Evolutionary conservation across 2,113 vertebrate genomes (phyloP).

Genomic region (Girardinichthys multiradiatus): DNA sequence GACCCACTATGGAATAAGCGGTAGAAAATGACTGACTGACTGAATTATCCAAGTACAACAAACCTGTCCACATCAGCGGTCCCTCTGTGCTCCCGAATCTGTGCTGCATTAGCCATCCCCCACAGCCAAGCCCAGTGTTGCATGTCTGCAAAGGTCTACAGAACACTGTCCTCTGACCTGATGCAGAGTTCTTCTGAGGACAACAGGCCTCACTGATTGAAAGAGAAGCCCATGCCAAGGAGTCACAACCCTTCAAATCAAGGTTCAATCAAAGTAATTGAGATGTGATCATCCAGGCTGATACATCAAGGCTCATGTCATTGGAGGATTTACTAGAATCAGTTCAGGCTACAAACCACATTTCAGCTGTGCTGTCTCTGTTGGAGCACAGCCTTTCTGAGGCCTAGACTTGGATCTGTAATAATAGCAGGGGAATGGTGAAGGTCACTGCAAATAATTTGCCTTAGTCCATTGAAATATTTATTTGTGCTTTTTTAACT

Average conservation of each 20-base stretch:
- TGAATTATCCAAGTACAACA: constrained; percentile 62
- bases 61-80: constrained; percentile 47
- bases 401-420: neutral
- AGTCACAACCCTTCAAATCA: constrained; percentile 14
- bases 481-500: neutral
- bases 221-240: constrained; percentile 35
- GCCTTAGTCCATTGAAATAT: too few relatives aligned
- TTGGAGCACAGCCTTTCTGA: neutral
- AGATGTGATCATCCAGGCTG: constrained; percentile 16
- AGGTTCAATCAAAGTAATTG: constrained; percentile 30
- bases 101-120: constrained; percentile 55
- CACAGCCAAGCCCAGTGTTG: constrained; percentile 26
- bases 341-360: constrained; percentile 1
- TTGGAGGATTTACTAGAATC: constrained; percentile 18
- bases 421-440: neutral
- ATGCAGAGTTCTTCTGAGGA: constrained; percentile 51
- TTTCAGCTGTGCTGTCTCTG: constrained; percentile 2
- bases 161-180: constrained; percentile 35
- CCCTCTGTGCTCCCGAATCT: constrained; percentile 44
- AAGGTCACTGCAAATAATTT: neutral
- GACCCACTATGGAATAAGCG: too few relatives aligned
- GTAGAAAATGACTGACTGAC: too few relatives aligned
- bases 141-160: constrained; percentile 34
- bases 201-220: constrained; percentile 43
- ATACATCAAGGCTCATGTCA: constrained; percentile 24